These are phyloP conservation scores for Phania funesta DNA, from an alignment of 2,888 invertebrate genomes.

Conservation along the genomic window DNA sequence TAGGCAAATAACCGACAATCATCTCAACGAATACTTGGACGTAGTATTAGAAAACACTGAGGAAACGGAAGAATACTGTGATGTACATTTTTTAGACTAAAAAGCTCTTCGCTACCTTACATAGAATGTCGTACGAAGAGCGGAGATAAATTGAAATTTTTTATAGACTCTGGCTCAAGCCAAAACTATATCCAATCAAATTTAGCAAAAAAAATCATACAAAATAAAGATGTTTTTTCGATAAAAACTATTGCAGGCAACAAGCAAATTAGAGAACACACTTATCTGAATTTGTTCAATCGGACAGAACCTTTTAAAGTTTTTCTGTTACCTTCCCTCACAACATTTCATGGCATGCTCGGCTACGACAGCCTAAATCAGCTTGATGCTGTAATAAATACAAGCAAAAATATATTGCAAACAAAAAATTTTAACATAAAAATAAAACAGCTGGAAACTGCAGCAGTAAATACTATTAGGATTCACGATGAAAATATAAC, in stretches of 20 bases:
- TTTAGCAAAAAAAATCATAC: neutral
- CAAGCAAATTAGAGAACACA: neutral
- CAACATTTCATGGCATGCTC: constrained; percentile 19
- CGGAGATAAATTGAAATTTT: neutral
- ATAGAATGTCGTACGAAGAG: neutral
- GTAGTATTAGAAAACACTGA: neutral
- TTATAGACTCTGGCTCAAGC: constrained; percentile 8
- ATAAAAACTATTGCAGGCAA: neutral
- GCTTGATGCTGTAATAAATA: neutral
- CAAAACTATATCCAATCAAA: constrained; percentile 2
- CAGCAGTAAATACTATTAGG: neutral
- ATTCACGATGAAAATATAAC: no score
- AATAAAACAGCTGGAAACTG: neutral
- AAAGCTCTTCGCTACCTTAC: no score
- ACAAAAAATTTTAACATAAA: neutral
- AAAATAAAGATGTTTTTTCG: neutral
- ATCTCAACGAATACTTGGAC: no score
- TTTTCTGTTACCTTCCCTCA: constrained; percentile 3
- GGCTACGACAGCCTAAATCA: neutral
- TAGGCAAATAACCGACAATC: no score
- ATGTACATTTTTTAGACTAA: no score
- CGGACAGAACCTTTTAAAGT: neutral
- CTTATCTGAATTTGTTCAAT: neutral
- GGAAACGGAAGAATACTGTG: no score
- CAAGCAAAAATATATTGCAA: no score